Evolutionary conservation across 2,888 invertebrate genomes (phyloP), one percentile per base, ranked within the genome.

Genomic region (Patella ulyssiponensis): DNA sequence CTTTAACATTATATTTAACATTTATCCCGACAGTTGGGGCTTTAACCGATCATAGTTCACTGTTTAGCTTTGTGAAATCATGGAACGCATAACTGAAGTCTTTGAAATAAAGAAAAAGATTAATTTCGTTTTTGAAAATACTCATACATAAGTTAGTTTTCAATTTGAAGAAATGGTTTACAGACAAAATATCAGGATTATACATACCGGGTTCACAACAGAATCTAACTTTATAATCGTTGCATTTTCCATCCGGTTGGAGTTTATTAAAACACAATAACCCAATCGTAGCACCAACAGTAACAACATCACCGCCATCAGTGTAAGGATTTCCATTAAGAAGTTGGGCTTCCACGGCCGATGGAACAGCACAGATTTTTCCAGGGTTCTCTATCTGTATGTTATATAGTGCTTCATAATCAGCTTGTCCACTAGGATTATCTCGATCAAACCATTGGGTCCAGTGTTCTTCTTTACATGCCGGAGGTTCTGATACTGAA

Each of bases 371-470:
- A 64, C 64, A 64, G 14, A 64, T 64, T 1, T 64, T 64, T 11
- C 64, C 64, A 23, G 64, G 64, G 23, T 64, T 64, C 64, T 64
- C 64, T 3, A 23, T 11, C 23, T 23, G 64, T 20, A 64, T 14
- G 64, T 11, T 64, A 64, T 23, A 64, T 14, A 64, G 23, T 12
- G 20, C 64, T 64, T 64, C 64, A 23, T 64, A 64, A 23, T 64
- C 64, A 64, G 64, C 64, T 23, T 20, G 23, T 23, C 64, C 64
- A 20, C 64, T 64, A 23, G 64, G 64, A 23, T 64, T 64, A 14
- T 64, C 64, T 23, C 64, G 64, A 64, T 64, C 64, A 64, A 23
- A 64, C 64, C 64, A 64, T 11, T 20, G 64, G 20, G 64, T 64
- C 64, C 64, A 64, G 23, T 64, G 20, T 64, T 64, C 64, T 64